These are phyloP conservation scores for Phenacoccus solenopsis DNA, from an alignment of 1,140 invertebrate species.

Conservation along the genomic window DNA sequence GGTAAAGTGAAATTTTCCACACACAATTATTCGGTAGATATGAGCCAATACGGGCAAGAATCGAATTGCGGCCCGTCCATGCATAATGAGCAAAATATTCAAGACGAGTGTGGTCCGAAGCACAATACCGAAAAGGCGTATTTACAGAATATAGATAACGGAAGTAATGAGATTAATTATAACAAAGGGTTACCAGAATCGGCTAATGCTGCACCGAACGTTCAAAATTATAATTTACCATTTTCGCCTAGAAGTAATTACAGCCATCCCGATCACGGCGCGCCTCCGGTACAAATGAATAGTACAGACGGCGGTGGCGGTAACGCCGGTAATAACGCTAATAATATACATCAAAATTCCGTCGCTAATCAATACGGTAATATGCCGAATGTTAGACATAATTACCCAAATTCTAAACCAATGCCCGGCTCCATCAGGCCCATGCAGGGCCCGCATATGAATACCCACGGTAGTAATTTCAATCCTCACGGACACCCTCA, in stretches of 20 bases:
- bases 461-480: constrained; percentile 28
- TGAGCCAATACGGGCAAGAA: constrained; percentile 43
- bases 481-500: constrained; percentile 34
- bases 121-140: neutral
- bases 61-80: constrained; percentile 35
- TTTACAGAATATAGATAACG: constrained; percentile 7
- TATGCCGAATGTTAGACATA: constrained; percentile 28
- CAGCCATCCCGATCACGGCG: constrained; percentile 22
- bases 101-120: constrained; percentile 26
- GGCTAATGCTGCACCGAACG: neutral
- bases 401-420: constrained; percentile 30
- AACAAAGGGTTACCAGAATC: constrained; percentile 10
- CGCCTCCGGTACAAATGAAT: constrained; percentile 11
- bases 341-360: neutral
- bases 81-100: constrained; percentile 34
- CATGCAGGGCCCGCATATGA: constrained; percentile 32
- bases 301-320: neutral
- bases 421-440: constrained; percentile 27
- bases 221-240: constrained; percentile 9
- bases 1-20: constrained; percentile 25
- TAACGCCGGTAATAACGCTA: constrained; percentile 17
- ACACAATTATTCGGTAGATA: constrained; percentile 29
- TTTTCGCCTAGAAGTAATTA: constrained; percentile 24
- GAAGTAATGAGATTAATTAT: constrained; percentile 8
- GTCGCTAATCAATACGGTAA: constrained; percentile 5